Percentiles rank a stretch among this genome's conserved stretches.
Conservation (phyloP, 2,888 invertebrate genomes). For the Chydorus sphaericus region DNA sequence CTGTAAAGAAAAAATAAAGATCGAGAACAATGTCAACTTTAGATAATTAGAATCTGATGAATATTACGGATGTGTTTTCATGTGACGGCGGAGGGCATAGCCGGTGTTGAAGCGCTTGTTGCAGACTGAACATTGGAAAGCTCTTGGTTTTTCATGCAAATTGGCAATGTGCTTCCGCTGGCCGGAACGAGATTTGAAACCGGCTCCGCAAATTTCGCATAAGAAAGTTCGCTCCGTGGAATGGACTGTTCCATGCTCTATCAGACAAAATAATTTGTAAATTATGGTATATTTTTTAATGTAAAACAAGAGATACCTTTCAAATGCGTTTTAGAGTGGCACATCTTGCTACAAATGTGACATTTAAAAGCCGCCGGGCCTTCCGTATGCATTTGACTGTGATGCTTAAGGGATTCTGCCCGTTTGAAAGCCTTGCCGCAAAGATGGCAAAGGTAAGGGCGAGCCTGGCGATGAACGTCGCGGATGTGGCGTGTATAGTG, state of each 20-base stretch:
- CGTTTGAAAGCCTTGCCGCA: slow-evolving; percentile 39
- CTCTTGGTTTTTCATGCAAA: slow-evolving; percentile 29
- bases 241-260: slow-evolving; percentile 25
- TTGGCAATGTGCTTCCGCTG: slow-evolving; percentile 30
- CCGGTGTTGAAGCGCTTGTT: slow-evolving; percentile 30
- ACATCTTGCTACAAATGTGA: slow-evolving; percentile 26
- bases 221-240: slow-evolving; percentile 33
- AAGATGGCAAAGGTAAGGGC: slow-evolving; percentile 37
- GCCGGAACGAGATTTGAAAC: slow-evolving; percentile 32
- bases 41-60: too few relatives aligned
- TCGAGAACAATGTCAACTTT: too few relatives aligned
- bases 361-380: slow-evolving; percentile 21
- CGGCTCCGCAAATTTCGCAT: slow-evolving; percentile 37
- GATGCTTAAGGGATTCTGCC: slow-evolving; percentile 34
- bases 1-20: not conserved
- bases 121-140: slow-evolving; percentile 27
- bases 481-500: slow-evolving; percentile 29
- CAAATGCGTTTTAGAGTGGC: slow-evolving; percentile 29
- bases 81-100: slow-evolving; percentile 29
- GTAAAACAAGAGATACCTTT: slow-evolving; percentile 19
- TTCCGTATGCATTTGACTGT: slow-evolving; percentile 20
- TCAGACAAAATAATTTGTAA: not conserved
- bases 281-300: not conserved
- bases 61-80: slow-evolving; percentile 24
- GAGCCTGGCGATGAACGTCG: slow-evolving; percentile 34